phyloP scores from a whole-genome alignment of 2,113 vertebrate species.

The Columba livia region DNA sequence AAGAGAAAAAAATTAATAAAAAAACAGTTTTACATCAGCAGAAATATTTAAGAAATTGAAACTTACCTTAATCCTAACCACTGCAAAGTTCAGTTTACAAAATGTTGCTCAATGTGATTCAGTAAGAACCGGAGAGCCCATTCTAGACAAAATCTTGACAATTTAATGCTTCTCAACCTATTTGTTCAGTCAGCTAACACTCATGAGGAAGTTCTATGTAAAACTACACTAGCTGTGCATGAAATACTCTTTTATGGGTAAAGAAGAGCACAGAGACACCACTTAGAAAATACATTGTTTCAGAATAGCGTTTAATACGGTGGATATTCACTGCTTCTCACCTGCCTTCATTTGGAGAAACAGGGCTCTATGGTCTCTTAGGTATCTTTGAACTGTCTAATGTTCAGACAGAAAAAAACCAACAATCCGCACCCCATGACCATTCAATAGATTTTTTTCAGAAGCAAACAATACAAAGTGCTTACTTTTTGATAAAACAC shows the following conservation, averaged over 20 bases:
- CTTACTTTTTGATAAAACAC: neutral
- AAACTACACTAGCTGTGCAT: neutral
- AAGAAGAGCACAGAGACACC: neutral
- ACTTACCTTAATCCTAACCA: neutral
- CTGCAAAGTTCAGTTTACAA: neutral
- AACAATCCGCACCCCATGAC: neutral
- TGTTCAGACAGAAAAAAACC: neutral
- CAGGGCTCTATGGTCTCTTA: neutral
- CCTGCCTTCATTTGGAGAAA: neutral
- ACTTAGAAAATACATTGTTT: neutral
- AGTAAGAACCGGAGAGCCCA: neutral
- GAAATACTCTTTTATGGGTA: neutral
- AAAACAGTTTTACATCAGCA: neutral
- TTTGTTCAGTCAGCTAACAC: neutral
- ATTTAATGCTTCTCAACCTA: neutral
- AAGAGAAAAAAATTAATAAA: neutral
- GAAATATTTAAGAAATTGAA: neutral
- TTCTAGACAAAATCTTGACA: neutral
- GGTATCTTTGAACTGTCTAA: neutral
- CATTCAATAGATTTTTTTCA: neutral
- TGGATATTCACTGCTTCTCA: neutral
- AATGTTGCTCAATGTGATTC: neutral
- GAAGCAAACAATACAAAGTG: neutral
- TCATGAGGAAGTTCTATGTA: neutral
- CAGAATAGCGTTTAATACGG: neutral